Base-by-base conservation (phyloP, 2,888 invertebrate genomes). In the Lasioglossum pauxillum region DNA sequence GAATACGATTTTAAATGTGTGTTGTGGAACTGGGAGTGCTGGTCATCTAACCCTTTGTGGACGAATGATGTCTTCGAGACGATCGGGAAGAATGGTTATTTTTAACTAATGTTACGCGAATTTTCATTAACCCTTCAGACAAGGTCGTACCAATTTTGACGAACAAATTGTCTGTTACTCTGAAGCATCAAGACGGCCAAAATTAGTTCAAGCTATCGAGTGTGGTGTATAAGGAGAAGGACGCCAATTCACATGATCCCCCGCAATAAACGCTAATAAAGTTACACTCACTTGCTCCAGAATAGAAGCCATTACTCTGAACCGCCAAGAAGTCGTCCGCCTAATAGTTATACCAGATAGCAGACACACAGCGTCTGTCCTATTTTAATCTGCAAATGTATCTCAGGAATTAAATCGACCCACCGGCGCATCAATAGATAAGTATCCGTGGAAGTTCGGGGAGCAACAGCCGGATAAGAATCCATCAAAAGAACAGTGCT, bases 351-450 rank as follows among this genome's bases (percentile, higher is more conserved):
- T 0, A 31, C 7, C 8, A 7, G 64, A 64, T 64, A 10, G 7
- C n/a, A 12, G 44, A 31, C 7, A 7, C 16, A 5, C 57, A 12
- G 10, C n/a, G 27, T 16, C 64, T 16, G 31, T 31, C 7, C 64
- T 16, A 64, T 64, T 64, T 64, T 64, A 64, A 64, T 64, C 64
- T 64, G 31, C 64, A 31, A 64, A 64, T 64, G 64, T 31, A 31
- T 19, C 31, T 31, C 2, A 64, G 31, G 64, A 64, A 64, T 64
- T 64, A 64, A 31, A 64, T 64, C 64, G 64, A 64, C 19, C 31
- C 31, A 16, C 57, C n/a, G 2, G 12, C 57, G 2, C 57, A 57
- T 57, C 57, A 12, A 57, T 57, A 57, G n/a, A 57, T 57, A 12
- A 12, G n/a, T n/a, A 57, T n/a, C 57, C 57, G 57, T 12, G n/a